Percentiles rank a stretch among this genome's conserved stretches.
Evolutionary conservation across 2,113 vertebrate species (phyloP).

Genomic region (Scophthalmus maximus): DNA sequence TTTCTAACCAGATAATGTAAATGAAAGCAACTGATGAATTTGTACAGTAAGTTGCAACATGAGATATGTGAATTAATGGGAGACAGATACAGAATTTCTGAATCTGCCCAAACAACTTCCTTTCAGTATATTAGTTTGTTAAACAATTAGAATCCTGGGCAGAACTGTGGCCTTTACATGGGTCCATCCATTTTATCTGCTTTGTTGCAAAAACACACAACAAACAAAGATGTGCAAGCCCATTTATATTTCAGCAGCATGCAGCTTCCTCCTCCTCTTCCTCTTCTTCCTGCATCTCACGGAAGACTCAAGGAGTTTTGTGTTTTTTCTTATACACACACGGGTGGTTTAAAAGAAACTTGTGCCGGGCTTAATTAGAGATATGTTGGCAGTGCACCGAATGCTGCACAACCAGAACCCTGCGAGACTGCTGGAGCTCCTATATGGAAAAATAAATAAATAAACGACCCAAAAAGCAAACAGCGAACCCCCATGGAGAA

Average conservation of each 20-base stretch:
- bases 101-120: not conserved
- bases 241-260: conserved; percentile 63
- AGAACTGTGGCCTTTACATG: conserved; percentile 10
- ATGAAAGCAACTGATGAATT: not conserved
- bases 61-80: not conserved
- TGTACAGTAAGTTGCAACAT: not conserved
- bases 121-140: conserved; percentile 11
- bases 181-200: conserved; percentile 46
- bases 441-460: conserved; percentile 28
- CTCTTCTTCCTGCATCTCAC: conserved; percentile 33
- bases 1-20: conserved; percentile 25
- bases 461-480: conserved; percentile 14
- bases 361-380: conserved; percentile 55
- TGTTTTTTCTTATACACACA: conserved; percentile 47
- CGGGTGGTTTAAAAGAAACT: conserved; percentile 40
- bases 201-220: not conserved
- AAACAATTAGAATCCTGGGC: conserved; percentile 9
- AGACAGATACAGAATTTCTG: not conserved
- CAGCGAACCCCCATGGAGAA: conserved; percentile 33
- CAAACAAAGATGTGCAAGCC: conserved; percentile 46
- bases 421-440: conserved; percentile 15
- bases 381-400: conserved; percentile 30
- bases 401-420: conserved; percentile 36
- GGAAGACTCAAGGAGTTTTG: conserved; percentile 16
- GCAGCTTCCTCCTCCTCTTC: conserved; percentile 27